Evolutionary conservation across 2,797 vertebrate genomes (phyloP), one percentile per base, ranked within the genome.

Genomic region (Falco cherrug): DNA sequence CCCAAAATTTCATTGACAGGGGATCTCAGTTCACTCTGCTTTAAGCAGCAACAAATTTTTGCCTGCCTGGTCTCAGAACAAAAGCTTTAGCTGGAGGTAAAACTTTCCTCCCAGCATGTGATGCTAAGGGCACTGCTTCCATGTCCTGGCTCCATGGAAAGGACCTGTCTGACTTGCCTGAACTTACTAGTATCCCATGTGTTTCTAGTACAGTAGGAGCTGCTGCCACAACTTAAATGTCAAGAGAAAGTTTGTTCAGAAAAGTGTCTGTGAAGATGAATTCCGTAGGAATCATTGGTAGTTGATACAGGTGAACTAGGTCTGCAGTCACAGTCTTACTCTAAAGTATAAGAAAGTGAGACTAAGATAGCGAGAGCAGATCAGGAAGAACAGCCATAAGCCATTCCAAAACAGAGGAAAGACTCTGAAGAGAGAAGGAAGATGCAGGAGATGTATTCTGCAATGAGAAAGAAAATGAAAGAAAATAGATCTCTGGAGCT

Each of bases 161-260:
- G 18, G 43, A 20, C 59, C 69, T 63, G 18, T 33, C 39, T 76
- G 64, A 60, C 68, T 91, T 67, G 20, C 37, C 53, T 39, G 18
- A 29, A 13, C 13, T 60, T 19, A 5, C 6, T 14, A 10, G 5
- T 25, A 33, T 31, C 48, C 47, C 31, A 11, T 0, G 0, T 71
- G n/a, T 73, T 87, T 68, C 70, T 31, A 47, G 41, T 25, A 39
- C 28, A 47, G 15, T 47, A 50, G 29, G 37, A 92, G 57, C 39
- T 76, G 17, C 51, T 80, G 26, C 18, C 61, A 3, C 0, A 1
- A 16, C 24, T 50, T 33, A 13, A 51, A 14, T 17, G 11, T 37
- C 4, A 6, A 60, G 45, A 70, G n/a, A 33, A 92, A 67, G 17
- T 3, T 41, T 6, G 5, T 53, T 90, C 57, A 41, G 54, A 70